Percentiles rank a stretch among this genome's conserved stretches.
Conservation (phyloP, 2,113 vertebrate genomes). For the Sander vitreus region DNA sequence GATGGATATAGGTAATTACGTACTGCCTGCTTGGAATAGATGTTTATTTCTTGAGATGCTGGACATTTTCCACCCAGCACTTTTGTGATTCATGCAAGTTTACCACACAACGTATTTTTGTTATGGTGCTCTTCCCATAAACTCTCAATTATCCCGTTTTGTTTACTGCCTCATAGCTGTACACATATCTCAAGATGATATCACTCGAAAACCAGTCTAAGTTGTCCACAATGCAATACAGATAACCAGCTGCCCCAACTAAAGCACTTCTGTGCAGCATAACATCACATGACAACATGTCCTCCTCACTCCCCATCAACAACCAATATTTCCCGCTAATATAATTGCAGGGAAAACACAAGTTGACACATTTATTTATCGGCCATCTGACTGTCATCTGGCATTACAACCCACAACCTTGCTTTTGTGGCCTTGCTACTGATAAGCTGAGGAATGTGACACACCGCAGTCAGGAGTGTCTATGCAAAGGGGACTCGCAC, state of each 20-base stretch:
- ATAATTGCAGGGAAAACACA: constrained; percentile 1
- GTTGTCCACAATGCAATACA: constrained; percentile 18
- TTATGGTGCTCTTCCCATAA: constrained; percentile 15
- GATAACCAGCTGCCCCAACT: background rate
- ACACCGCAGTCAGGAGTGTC: background rate
- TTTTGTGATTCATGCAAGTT: constrained; percentile 22
- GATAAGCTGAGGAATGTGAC: constrained; percentile 30
- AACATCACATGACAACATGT: constrained; percentile 20
- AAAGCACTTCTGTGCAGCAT: constrained; percentile 5
- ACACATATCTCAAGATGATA: constrained; percentile 26
- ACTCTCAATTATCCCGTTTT: constrained; percentile 18
- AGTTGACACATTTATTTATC: constrained; percentile 26
- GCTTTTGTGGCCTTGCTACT: constrained; percentile 14
- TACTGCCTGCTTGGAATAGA: constrained; percentile 5
- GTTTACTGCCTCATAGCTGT: constrained; percentile 34
- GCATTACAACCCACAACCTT: constrained; percentile 19
- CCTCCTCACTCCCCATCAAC: background rate
- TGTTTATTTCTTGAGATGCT: constrained; percentile 30
- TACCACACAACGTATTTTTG: background rate
- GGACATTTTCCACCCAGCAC: constrained; percentile 19
- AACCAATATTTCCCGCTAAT: constrained; percentile 8
- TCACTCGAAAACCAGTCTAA: constrained; percentile 40
- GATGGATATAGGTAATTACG: constrained; percentile 7
- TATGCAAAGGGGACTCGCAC: background rate
- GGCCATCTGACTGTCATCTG: background rate